Evolutionary conservation across 2,113 vertebrate genomes (phyloP), one percentile per base, ranked within the genome.

Genomic region (Malurus elegans): DNA sequence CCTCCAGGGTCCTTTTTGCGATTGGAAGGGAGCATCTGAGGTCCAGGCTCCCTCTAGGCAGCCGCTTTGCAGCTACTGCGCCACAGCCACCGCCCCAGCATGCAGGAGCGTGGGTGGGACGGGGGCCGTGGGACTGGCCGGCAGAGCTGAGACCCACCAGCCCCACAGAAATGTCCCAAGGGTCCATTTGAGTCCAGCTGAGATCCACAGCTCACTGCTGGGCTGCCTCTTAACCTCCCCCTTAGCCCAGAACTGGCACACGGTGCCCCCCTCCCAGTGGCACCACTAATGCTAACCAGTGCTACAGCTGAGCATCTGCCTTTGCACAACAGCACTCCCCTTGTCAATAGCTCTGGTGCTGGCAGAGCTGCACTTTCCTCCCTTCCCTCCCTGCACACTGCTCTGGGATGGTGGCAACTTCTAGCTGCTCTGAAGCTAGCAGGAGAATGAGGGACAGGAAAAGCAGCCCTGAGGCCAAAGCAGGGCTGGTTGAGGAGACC

Each of bases 81-180:
- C 91, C 0, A 0, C 53, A 74, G 85, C 61, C 62, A 72, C 23
- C 0, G 0, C 9, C 61, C 58, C 50, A 32, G 47, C 88, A 54
- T 38, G 81, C 60, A 50, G 42, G 10, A 47, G 16, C 0, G 0
- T 24, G 25, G 34, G 32, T 72, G 29, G 53, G 34, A 62, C 0
- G 0, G 38, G 18, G n/a, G 2, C 44, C 26, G 20, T 1, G 1
- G 32, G 18, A 31, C 69, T 78, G 57, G 45, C n/a, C 1, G 2
- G 34, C 44, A 0, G 0, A 83, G 34, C 47, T 28, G 38, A 72
- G 51, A 62, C 31, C 47, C 69, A 40, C 45, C 40, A 69, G 64
- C 50, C 32, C 51, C 80, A 61, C 1, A 5, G 31, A 31, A 45
- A 70, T 12, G 20, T 34, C 73, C 47, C 36, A 79, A 85, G 40